A percentile compares a stretch with the other conserved stretches of the same genome.
These are phyloP conservation scores for Eurytoma adleriae DNA, from an alignment of 2,888 invertebrate species.

Conservation along the genomic window DNA sequence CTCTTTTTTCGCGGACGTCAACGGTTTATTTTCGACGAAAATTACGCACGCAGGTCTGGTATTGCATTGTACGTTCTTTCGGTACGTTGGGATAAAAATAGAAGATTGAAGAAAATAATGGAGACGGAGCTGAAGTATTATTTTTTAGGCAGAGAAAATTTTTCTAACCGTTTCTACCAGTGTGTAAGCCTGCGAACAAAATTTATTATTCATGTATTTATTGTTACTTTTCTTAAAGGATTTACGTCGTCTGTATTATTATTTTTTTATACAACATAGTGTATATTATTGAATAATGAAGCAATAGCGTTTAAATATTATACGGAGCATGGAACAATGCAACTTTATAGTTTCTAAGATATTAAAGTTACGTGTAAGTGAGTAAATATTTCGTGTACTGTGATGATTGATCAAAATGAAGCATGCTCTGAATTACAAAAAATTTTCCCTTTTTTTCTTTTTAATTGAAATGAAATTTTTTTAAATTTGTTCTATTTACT, in stretches of 20 bases:
- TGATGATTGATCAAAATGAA: constrained; percentile 52
- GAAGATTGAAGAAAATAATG: neutral
- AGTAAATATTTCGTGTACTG: constrained; percentile 52
- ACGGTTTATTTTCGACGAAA: constrained; percentile 3
- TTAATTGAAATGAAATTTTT: too few relatives aligned
- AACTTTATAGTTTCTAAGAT: constrained; percentile 45
- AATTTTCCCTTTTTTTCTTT: too few relatives aligned
- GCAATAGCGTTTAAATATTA: constrained; percentile 47
- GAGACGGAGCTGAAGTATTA: constrained; percentile 41
- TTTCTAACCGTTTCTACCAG: constrained; percentile 40
- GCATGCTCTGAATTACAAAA: constrained; percentile 28
- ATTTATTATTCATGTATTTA: constrained; percentile 49
- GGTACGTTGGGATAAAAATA: neutral
- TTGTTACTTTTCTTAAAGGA: constrained; percentile 32
- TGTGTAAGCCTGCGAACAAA: constrained; percentile 41
- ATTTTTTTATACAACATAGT: constrained; percentile 49
- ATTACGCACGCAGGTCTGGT: constrained; percentile 28
- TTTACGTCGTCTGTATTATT: constrained; percentile 40
- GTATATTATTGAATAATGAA: constrained; percentile 40
- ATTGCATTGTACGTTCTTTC: constrained; percentile 45
- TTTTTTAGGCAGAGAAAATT: constrained; percentile 39
- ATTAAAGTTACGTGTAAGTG: constrained; percentile 39
- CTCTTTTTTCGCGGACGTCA: neutral
- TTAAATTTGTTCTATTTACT: too few relatives aligned
- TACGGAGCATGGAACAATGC: constrained; percentile 46